Evolutionary conservation across 2,888 invertebrate genomes (phyloP).

Genomic region (Elysia crispata): DNA sequence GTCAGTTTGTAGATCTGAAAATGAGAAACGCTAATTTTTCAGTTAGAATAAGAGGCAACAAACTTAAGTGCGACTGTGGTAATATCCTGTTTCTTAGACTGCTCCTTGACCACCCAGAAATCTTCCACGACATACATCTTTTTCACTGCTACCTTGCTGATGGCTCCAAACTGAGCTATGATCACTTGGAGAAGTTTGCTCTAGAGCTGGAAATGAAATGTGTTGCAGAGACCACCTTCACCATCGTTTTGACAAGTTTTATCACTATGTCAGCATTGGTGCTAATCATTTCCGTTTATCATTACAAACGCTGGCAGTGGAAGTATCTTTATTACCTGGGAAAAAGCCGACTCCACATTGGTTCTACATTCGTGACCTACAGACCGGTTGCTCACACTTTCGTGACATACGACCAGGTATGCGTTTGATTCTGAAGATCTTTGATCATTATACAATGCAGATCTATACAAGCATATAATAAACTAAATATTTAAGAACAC

Average conservation of each 20-base stretch:
- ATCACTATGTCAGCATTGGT: background rate
- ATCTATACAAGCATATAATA: no score
- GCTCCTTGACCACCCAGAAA: background rate
- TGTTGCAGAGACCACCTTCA: background rate
- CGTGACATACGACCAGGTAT: constrained; percentile 10
- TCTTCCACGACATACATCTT: constrained; percentile 1
- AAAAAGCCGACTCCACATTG: background rate
- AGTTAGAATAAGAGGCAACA: background rate
- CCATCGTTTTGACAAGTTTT: background rate
- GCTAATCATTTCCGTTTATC: background rate
- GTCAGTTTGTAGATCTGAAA: background rate
- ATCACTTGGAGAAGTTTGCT: background rate
- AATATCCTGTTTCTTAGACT: background rate
- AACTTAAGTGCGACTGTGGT: background rate
- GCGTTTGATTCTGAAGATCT: background rate
- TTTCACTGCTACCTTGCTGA: background rate
- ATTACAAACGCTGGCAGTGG: background rate
- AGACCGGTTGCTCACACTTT: background rate
- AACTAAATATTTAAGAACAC: no score
- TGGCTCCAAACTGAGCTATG: background rate
- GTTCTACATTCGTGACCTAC: background rate
- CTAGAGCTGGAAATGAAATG: background rate
- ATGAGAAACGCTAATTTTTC: background rate
- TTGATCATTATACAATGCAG: background rate
- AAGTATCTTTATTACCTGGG: background rate